These are phyloP conservation scores for Torymus texanus DNA, from an alignment of 2,888 invertebrate genomes.

Conservation along the genomic window DNA sequence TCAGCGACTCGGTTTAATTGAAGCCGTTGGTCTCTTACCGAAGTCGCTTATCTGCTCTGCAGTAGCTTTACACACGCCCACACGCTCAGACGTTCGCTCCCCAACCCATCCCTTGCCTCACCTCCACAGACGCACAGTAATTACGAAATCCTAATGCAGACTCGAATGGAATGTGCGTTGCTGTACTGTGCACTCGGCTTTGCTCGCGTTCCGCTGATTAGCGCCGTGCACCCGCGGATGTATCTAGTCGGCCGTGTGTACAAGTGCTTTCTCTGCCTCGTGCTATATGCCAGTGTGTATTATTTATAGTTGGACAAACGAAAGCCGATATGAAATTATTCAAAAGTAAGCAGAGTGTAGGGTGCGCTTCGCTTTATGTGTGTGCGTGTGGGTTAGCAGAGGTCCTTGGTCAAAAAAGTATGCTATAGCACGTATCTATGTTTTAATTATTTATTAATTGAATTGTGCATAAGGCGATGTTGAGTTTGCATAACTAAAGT, in stretches of 20 bases:
- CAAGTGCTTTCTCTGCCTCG: too few relatives aligned
- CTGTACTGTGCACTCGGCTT: neutral
- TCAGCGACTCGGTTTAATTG: conserved; percentile 35
- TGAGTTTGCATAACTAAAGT: too few relatives aligned
- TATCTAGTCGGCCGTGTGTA: too few relatives aligned
- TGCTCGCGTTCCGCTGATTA: too few relatives aligned
- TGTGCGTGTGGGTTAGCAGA: too few relatives aligned
- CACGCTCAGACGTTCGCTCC: neutral
- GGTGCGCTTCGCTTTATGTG: too few relatives aligned
- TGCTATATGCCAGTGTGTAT: neutral
- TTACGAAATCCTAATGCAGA: conserved; percentile 45
- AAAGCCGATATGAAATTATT: conserved; percentile 8
- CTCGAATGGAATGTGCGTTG: conserved; percentile 24
- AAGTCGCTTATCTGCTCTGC: conserved; percentile 32
- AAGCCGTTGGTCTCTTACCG: conserved; percentile 27
- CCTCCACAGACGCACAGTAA: conserved; percentile 6
- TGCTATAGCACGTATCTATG: too few relatives aligned
- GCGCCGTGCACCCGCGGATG: too few relatives aligned
- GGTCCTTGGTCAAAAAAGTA: too few relatives aligned
- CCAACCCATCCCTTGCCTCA: neutral
- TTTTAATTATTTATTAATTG: too few relatives aligned
- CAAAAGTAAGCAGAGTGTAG: neutral
- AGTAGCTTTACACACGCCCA: conserved; percentile 18
- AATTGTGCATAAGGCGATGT: too few relatives aligned
- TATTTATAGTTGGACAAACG: conserved; percentile 16